phyloP scores from a whole-genome alignment of 1,140 invertebrate genomes.

The Parasteatoda tepidariorum region DNA sequence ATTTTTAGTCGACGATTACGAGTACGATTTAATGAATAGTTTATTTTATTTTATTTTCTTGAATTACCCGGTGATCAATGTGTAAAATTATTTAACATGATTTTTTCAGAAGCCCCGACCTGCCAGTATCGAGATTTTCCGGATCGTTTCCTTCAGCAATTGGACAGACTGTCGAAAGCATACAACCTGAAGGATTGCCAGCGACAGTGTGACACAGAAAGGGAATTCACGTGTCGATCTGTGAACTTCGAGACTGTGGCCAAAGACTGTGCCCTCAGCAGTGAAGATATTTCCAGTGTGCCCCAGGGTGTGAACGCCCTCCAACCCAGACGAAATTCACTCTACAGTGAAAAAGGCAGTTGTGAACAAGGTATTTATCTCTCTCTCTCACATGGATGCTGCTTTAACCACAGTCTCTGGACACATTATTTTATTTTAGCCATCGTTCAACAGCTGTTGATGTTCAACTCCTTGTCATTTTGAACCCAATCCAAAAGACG shows the following conservation, averaged over 20 bases:
- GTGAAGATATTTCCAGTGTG: conserved; percentile 69
- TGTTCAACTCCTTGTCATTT: too few species aligned
- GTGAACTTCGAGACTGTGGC: conserved; percentile 66
- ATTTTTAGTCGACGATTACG: too few species aligned
- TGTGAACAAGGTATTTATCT: conserved; percentile 73
- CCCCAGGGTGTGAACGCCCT: conserved; percentile 50
- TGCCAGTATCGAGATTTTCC: conserved; percentile 71
- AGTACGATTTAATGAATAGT: too few species aligned
- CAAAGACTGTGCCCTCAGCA: conserved; percentile 71
- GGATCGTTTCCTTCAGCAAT: conserved; percentile 69
- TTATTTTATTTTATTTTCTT: too few species aligned
- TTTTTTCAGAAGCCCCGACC: conserved; percentile 69
- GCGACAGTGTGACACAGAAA: conserved; percentile 69
- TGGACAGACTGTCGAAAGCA: conserved; percentile 67
- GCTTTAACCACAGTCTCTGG: too few species aligned
- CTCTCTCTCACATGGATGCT: too few species aligned
- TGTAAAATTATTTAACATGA: not conserved
- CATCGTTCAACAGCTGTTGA: too few species aligned
- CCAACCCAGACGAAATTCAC: conserved; percentile 65
- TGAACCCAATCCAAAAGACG: too few species aligned
- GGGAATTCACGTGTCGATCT: conserved; percentile 70
- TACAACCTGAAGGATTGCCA: conserved; percentile 68
- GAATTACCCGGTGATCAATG: too few species aligned
- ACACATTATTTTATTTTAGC: too few species aligned
- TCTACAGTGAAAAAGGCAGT: conserved; percentile 70